A percentile compares a stretch with the other conserved stretches of the same genome.
These are phyloP conservation scores for Prunella fulvescens DNA, from an alignment of 2,113 vertebrate species.

Conservation along the genomic window DNA sequence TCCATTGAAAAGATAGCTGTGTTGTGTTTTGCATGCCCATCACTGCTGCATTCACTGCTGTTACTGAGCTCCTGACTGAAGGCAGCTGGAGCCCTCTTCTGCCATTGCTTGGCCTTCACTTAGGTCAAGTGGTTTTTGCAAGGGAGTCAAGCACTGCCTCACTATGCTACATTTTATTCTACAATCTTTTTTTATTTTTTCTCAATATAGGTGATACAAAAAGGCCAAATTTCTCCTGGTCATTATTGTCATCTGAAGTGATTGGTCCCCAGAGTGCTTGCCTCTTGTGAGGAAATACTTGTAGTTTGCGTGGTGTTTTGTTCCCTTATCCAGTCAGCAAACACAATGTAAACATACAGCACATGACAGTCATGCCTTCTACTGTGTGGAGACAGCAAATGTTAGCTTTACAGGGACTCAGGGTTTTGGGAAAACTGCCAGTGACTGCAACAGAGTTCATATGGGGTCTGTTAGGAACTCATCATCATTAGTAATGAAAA, in stretches of 20 bases:
- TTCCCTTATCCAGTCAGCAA: not conserved
- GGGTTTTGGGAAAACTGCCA: not conserved
- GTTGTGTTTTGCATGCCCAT: not conserved
- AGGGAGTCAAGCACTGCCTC: not conserved
- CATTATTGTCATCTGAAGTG: not conserved
- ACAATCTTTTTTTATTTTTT: not conserved
- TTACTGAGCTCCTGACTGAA: not conserved
- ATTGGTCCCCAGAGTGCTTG: not conserved
- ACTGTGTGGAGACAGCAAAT: not conserved
- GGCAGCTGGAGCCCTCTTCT: not conserved
- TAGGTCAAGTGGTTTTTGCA: not conserved
- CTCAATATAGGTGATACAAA: not conserved
- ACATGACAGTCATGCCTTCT: not conserved
- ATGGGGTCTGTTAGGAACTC: not conserved
- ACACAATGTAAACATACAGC: not conserved
- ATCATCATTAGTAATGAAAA: not conserved
- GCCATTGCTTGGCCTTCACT: not conserved
- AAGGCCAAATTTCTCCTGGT: not conserved
- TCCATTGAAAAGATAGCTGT: not conserved
- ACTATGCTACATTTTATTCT: not conserved
- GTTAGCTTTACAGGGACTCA: not conserved
- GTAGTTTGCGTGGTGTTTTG: not conserved
- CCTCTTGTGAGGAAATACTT: not conserved
- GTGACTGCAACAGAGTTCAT: not conserved
- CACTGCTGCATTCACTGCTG: not conserved